Conservation (phyloP, 37 sponge, comb jelly and placozoan genomes). For the Aplysina aerophoba region DNA sequence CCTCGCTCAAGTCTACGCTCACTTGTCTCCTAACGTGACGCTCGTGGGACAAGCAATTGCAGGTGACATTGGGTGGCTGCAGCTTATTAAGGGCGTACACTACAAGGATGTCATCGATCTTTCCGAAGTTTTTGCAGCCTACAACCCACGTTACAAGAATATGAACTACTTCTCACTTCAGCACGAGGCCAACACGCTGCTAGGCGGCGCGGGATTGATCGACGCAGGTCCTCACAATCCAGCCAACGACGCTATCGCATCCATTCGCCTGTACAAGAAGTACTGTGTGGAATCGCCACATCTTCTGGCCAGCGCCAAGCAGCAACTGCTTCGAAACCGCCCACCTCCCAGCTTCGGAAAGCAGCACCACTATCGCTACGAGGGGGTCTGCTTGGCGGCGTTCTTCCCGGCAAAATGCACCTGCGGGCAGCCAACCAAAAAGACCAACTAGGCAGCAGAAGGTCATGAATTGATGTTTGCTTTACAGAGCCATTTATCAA, state of each 20-base stretch:
- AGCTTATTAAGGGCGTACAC: constrained; percentile 38
- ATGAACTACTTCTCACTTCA: constrained; percentile 26
- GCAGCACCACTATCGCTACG: constrained; percentile 29
- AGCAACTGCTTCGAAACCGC: neutral
- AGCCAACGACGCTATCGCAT: constrained; percentile 30
- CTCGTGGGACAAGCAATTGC: constrained; percentile 53
- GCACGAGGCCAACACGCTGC: constrained; percentile 56
- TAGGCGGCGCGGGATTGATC: constrained; percentile 30
- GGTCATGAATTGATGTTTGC: no score
- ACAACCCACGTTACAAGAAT: constrained; percentile 51
- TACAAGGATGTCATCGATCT: constrained; percentile 38
- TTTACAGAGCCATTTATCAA: no score
- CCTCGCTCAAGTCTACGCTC: constrained; percentile 37
- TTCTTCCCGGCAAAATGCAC: constrained; percentile 40
- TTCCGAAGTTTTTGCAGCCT: constrained; percentile 50
- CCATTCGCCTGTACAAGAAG: constrained; percentile 42
- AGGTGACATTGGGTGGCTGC: constrained; percentile 50
- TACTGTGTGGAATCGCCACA: constrained; percentile 29
- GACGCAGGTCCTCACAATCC: constrained; percentile 30
- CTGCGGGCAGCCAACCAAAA: constrained; percentile 45
- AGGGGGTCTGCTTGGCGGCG: constrained; percentile 66
- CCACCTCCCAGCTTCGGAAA: no score
- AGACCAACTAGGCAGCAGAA: no score
- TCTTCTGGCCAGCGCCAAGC: constrained; percentile 27
- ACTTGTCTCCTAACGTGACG: constrained; percentile 41